Percentiles rank a stretch among this genome's conserved stretches.
These are phyloP conservation scores for Scalopus aquaticus DNA, from an alignment of 2,113 vertebrate genomes.

Conservation along the genomic window DNA sequence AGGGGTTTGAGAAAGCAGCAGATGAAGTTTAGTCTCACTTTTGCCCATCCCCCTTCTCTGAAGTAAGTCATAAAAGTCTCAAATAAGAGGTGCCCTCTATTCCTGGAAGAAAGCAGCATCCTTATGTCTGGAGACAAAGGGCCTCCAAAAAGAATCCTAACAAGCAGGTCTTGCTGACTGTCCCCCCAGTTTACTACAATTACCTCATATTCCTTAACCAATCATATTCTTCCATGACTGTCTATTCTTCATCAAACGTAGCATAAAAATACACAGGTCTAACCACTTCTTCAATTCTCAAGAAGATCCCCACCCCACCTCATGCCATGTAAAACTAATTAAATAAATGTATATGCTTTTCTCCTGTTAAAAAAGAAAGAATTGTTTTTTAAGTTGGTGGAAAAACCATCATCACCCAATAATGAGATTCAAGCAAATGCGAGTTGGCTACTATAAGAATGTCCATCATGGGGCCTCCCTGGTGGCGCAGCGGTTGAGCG, in stretches of 20 bases:
- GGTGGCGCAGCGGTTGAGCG: too few relatives aligned
- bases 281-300: background rate
- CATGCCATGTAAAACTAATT: background rate
- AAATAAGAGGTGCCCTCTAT: background rate
- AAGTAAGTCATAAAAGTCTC: background rate
- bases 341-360: background rate
- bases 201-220: background rate
- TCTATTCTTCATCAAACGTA: background rate
- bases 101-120: background rate
- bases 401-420: background rate
- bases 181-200: background rate
- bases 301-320: background rate
- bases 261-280: background rate
- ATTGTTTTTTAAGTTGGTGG: background rate
- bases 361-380: background rate
- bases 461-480: too few relatives aligned
- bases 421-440: slow-evolving; percentile 32
- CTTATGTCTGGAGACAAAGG: background rate
- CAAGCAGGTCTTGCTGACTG: background rate
- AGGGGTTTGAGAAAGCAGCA: background rate
- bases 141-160: background rate
- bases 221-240: background rate
- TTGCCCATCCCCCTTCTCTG: background rate
- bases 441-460: background rate
- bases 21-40: background rate